Evolutionary conservation across 2,888 invertebrate genomes (phyloP).

Genomic region (Saturnia pavonia): DNA sequence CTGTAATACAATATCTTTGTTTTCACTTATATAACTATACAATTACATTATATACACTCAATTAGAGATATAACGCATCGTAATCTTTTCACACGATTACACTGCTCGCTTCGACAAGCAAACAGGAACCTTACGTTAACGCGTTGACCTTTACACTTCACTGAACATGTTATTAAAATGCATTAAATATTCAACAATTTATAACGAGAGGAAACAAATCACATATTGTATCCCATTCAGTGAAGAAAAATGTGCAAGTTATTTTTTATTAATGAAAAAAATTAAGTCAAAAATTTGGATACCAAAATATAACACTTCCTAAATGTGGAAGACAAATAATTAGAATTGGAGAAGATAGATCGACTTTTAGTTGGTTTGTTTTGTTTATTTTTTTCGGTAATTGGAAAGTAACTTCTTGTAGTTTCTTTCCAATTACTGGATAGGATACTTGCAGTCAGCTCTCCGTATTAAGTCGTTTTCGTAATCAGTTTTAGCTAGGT

Average conservation of each 20-base stretch:
- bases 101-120: background rate
- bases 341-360: background rate
- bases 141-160: background rate
- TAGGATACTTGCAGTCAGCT: background rate
- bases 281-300: background rate
- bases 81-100: slow-evolving; percentile 8
- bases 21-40: too few species aligned
- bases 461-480: background rate
- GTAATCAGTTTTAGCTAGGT: background rate
- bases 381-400: background rate
- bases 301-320: background rate
- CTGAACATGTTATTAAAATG: slow-evolving; percentile 7
- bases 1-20: too few species aligned
- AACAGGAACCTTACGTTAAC: slow-evolving; percentile 7
- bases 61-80: background rate
- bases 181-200: background rate
- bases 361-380: background rate
- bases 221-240: background rate
- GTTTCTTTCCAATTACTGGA: background rate
- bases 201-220: background rate
- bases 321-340: background rate
- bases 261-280: too few species aligned
- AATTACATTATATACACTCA: background rate
- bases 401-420: background rate
- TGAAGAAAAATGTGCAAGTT: too few species aligned